Percentiles rank a stretch among this genome's conserved stretches.
Conservation (phyloP, 1,140 invertebrate species). For the Macrostomum lignano region DNA sequence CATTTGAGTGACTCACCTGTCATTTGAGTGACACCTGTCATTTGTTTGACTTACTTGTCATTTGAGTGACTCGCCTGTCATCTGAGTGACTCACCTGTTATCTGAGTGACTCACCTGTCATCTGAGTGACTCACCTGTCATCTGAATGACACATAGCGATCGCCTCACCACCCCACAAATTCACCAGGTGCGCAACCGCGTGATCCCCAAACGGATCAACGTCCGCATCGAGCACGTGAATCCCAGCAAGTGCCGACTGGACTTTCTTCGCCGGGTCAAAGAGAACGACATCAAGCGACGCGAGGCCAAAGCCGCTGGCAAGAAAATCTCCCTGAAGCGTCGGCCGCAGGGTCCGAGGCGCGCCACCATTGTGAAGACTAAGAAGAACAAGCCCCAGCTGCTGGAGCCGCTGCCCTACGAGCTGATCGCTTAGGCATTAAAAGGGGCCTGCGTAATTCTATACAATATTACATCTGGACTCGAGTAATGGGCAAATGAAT, state of each 20-base stretch:
- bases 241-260: slow-evolving; percentile 77
- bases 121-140: too few species aligned
- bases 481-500: too few species aligned
- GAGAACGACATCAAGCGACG: slow-evolving; percentile 16
- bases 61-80: too few species aligned
- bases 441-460: too few species aligned
- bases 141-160: background rate
- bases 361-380: slow-evolving; percentile 56
- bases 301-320: slow-evolving; percentile 45
- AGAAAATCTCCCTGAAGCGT: slow-evolving; percentile 1
- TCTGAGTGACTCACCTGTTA: too few species aligned
- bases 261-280: slow-evolving; percentile 70
- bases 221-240: slow-evolving; percentile 83
- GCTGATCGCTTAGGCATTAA: slow-evolving; percentile 89
- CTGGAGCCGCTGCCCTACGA: slow-evolving; percentile 79
- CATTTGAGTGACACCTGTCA: too few species aligned
- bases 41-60: too few species aligned
- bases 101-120: too few species aligned
- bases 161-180: background rate
- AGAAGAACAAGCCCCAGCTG: slow-evolving; percentile 42
- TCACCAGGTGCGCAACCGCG: slow-evolving; percentile 22
- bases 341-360: slow-evolving; percentile 46
- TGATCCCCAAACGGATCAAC: slow-evolving; percentile 81
- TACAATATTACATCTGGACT: too few species aligned
- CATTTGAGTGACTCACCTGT: too few species aligned